phyloP scores from a whole-genome alignment of 2,888 invertebrate species.

The Hirtodrosophila confusa region DNA sequence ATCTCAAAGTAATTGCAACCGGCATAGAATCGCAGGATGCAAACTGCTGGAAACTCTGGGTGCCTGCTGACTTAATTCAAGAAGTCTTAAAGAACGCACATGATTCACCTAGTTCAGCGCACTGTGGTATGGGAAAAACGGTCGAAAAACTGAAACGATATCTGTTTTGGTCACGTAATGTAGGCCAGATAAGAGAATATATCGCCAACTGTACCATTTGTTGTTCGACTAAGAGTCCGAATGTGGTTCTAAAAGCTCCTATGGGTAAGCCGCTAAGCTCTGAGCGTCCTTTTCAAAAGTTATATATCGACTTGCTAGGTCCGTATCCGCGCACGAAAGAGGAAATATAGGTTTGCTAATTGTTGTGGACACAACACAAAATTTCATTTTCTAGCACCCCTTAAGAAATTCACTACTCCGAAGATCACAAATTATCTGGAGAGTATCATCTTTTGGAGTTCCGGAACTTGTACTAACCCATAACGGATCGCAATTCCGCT shows the following conservation, averaged over 20 bases:
- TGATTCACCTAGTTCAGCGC: background rate
- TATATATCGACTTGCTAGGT: constrained; percentile 6
- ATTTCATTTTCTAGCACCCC: background rate
- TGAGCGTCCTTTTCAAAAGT: constrained; percentile 2
- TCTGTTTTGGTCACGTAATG: too few species aligned
- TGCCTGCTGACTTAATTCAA: too few species aligned
- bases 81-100: too few species aligned
- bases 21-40: too few species aligned
- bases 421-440: constrained; percentile 8
- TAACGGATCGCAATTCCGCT: constrained; percentile 7
- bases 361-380: too few species aligned
- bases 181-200: too few species aligned
- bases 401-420: constrained; percentile 10
- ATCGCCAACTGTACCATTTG: background rate
- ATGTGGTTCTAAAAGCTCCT: background rate
- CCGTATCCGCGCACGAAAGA: constrained; percentile 1
- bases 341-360: constrained; percentile 3
- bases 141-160: too few species aligned
- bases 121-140: too few species aligned
- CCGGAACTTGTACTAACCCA: constrained; percentile 3
- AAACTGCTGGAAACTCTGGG: too few species aligned
- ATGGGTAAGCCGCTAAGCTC: background rate
- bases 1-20: background rate
- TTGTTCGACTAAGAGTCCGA: background rate
- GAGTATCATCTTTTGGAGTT: constrained; percentile 5